phyloP scores from a whole-genome alignment of 2,113 vertebrate genomes.

The Prietella phreatophila region DNA sequence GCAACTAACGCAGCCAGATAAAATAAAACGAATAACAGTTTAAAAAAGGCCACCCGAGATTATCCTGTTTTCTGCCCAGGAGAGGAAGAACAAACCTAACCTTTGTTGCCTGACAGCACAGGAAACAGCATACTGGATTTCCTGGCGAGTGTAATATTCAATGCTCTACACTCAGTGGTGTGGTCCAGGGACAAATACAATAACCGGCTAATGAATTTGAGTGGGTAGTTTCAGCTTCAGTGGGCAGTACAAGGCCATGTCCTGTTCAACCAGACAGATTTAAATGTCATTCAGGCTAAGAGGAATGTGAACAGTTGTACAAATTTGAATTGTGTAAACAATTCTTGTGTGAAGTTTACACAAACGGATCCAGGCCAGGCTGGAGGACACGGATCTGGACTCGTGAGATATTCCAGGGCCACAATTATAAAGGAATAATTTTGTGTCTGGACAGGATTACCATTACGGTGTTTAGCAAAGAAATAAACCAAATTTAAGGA shows the following conservation, averaged over 20 bases:
- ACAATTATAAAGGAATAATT: neutral
- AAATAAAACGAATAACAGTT: conserved; percentile 31
- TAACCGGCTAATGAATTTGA: neutral
- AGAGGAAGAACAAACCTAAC: conserved; percentile 25
- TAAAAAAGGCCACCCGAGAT: conserved; percentile 41
- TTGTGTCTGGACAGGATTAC: neutral
- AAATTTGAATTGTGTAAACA: too few relatives aligned
- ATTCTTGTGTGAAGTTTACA: neutral
- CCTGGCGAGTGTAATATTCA: neutral
- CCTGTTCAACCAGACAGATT: conserved; percentile 1
- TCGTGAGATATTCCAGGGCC: neutral
- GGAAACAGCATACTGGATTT: conserved; percentile 16
- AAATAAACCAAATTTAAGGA: neutral
- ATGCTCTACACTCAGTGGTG: neutral
- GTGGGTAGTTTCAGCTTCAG: neutral
- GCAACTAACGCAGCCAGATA: conserved; percentile 33
- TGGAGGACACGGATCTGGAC: neutral
- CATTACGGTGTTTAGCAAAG: neutral
- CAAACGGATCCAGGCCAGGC: neutral
- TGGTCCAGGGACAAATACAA: conserved; percentile 19
- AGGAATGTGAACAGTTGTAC: neutral
- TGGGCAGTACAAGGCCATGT: conserved; percentile 14
- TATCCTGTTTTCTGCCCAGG: neutral
- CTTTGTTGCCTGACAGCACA: neutral
- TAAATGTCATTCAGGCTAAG: neutral